Evolutionary conservation across 2,113 vertebrate genomes (phyloP), one percentile per base, ranked within the genome.

Genomic region (Zosterops borbonicus): DNA sequence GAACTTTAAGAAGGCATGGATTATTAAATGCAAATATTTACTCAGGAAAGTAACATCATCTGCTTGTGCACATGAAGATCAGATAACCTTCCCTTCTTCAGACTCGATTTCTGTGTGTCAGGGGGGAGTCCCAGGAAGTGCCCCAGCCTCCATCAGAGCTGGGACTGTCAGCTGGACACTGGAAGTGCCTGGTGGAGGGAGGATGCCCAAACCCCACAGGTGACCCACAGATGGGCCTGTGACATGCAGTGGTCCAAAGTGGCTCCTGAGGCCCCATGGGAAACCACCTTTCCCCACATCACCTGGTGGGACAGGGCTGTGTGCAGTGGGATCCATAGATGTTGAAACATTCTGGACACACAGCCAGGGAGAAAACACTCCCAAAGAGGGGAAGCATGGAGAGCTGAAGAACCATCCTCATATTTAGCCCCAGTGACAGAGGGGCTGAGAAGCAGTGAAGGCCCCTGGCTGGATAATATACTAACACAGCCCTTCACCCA

Each of bases 51-150:
- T 10, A 63, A 25, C 21, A 21, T 9, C 4, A 11, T 35, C 12
- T 62, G 37, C 15, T 67, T 52, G 23, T 31, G 25, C 21, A 13
- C 0, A 0, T 31, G 71, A 65, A 37, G 69, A 69, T 19, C 33
- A 20, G 5, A 50, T 55, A 50, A 15, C 31, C 29, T 39, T 21
- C 64, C 47, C 2, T 1, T 10, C 42, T 53, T 62, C 60, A 39
- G 33, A 21, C 13, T 70, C 1, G 0, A 13, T 56, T 52, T 56
- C 46, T 58, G 37, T 0, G 0, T 20, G 5, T 52, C 41, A 52
- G 23, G 11, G 0, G 1, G 33, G 28, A 69, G 33, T 17, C 1
- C 4, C 19, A 29, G 59, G 41, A 15, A 3, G 17, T 77, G 9
- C 11, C 10, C 8, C 2, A 2, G 21, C 3, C 0, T 13, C 75